phyloP scores from a whole-genome alignment of 2,113 vertebrate genomes.

The Hiodon alosoides region DNA sequence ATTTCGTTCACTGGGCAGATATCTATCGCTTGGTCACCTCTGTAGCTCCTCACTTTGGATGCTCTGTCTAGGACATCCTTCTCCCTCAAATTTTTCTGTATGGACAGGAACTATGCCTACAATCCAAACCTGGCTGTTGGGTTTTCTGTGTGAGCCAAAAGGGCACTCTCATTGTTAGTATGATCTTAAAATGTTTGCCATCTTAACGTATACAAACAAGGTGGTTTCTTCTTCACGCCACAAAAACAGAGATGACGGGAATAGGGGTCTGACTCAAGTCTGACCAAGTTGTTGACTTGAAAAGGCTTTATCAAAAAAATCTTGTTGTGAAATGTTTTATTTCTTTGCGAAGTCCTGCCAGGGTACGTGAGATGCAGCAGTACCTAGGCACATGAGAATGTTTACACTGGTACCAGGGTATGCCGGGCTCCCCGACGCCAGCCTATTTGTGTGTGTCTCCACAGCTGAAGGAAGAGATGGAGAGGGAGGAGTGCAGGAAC shows the following conservation, averaged over 20 bases:
- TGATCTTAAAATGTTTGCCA: neutral
- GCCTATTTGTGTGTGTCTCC: conserved; percentile 32
- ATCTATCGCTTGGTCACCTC: no score
- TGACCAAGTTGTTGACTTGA: neutral
- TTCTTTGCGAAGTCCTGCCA: neutral
- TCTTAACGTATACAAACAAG: neutral
- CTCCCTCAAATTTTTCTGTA: neutral
- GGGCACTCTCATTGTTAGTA: neutral
- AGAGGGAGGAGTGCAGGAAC: conserved; percentile 42
- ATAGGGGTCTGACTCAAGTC: neutral
- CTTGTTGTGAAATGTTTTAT: neutral
- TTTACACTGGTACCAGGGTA: neutral
- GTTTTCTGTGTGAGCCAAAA: neutral
- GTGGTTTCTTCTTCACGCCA: neutral
- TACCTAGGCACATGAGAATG: neutral
- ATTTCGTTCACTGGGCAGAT: no score
- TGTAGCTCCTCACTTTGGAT: no score
- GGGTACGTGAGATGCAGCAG: neutral
- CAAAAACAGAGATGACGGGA: neutral
- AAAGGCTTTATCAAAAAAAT: neutral
- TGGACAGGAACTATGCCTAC: neutral
- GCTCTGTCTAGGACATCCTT: no score
- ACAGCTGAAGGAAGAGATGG: conserved; percentile 66
- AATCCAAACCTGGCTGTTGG: neutral
- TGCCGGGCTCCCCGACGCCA: neutral